These are phyloP conservation scores for Sinocyclocheilus anshuiensis DNA, from an alignment of 2,113 vertebrate species.

Conservation along the genomic window DNA sequence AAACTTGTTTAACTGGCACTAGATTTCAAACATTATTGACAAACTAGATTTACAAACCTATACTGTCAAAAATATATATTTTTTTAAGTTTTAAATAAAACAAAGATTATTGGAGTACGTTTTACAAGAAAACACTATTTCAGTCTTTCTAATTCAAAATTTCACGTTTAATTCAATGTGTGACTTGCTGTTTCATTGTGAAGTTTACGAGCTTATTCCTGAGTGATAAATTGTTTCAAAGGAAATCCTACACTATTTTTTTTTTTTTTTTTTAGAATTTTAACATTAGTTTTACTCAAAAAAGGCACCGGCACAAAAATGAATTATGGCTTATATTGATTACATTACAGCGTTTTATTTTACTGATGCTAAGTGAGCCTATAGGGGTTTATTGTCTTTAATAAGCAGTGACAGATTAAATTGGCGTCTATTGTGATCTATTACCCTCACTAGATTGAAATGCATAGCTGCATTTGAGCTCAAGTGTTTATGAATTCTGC, in stretches of 20 bases:
- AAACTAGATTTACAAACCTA: too few relatives aligned
- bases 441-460: constrained; percentile 25
- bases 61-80: too few relatives aligned
- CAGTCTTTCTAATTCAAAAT: too few relatives aligned
- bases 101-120: too few relatives aligned
- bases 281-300: neutral
- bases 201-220: too few relatives aligned
- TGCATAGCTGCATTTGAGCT: constrained; percentile 10
- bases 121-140: too few relatives aligned
- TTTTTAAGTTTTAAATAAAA: neutral
- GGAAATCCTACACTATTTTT: too few relatives aligned
- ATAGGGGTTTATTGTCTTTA: constrained; percentile 24
- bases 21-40: too few relatives aligned
- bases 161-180: too few relatives aligned
- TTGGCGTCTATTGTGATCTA: neutral
- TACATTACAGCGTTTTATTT: constrained; percentile 14
- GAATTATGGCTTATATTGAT: neutral
- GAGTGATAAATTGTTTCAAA: too few relatives aligned
- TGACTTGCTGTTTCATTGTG: too few relatives aligned
- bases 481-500: constrained; percentile 25
- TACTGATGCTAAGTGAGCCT: constrained; percentile 27
- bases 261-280: neutral
- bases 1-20: too few relatives aligned
- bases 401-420: constrained; percentile 39
- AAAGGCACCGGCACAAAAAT: neutral